These are phyloP conservation scores for Piliocolobus tephrosceles DNA, from an alignment of 2,113 vertebrate genomes.

Conservation along the genomic window DNA sequence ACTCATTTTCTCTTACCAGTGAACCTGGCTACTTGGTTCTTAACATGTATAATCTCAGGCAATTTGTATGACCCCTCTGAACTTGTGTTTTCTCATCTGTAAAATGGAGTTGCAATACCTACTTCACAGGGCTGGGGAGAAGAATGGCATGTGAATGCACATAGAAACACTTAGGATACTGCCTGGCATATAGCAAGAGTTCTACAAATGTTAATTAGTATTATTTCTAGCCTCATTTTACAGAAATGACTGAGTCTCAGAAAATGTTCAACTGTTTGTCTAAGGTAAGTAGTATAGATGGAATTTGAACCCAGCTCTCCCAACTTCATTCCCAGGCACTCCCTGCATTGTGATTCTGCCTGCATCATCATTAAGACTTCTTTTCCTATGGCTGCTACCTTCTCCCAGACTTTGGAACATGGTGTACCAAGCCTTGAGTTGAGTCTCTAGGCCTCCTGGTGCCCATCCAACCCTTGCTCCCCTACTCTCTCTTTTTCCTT, in stretches of 20 bases:
- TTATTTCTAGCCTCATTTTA: background rate
- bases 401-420: background rate
- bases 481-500: background rate
- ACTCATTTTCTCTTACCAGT: background rate
- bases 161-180: background rate
- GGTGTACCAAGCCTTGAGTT: background rate
- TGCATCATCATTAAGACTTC: background rate
- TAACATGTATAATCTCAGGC: background rate
- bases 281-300: background rate
- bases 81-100: background rate
- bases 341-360: background rate
- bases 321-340: background rate
- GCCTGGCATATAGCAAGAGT: background rate
- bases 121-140: background rate
- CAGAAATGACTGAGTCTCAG: background rate
- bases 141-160: background rate
- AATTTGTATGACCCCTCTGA: background rate
- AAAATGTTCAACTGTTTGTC: constrained; percentile 22
- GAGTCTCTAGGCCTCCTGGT: background rate
- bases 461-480: background rate
- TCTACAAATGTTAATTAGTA: constrained; percentile 20
- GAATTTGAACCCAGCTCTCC: background rate
- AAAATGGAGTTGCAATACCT: background rate
- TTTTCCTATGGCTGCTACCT: background rate
- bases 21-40: background rate